Conservation (phyloP, 2,888 invertebrate genomes). For the Pedicia rivosa region DNA sequence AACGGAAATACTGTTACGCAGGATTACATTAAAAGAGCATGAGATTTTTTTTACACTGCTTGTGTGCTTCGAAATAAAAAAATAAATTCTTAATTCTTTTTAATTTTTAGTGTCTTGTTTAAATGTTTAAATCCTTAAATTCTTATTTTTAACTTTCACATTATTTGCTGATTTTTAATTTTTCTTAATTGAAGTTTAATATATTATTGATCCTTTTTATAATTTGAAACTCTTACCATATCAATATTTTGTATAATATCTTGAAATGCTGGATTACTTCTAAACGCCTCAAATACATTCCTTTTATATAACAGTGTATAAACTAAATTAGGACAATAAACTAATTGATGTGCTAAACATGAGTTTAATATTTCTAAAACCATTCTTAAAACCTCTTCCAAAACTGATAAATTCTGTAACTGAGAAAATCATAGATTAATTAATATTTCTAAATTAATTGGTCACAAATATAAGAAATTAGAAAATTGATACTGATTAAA, state of each 20-base stretch:
- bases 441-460: background rate
- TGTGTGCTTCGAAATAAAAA: no score
- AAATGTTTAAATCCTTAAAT: no score
- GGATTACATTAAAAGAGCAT: no score
- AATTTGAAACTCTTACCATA: no score
- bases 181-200: no score
- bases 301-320: conserved; percentile 91
- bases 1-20: no score
- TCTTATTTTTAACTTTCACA: no score
- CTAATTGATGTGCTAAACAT: conserved; percentile 72
- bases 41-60: no score
- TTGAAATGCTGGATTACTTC: conserved; percentile 77
- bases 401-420: conserved; percentile 78
- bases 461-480: conserved; percentile 3
- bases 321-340: conserved; percentile 80
- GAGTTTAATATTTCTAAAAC: conserved; percentile 95
- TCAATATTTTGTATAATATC: conserved; percentile 92
- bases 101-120: background rate
- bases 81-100: background rate
- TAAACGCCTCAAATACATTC: conserved; percentile 73
- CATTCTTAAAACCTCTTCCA: conserved; percentile 94
- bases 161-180: no score
- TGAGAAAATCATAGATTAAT: no score
- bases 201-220: no score
- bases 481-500: no score